These are phyloP conservation scores for Acrobasis consociella DNA, from an alignment of 2,888 invertebrate genomes.

Conservation along the genomic window DNA sequence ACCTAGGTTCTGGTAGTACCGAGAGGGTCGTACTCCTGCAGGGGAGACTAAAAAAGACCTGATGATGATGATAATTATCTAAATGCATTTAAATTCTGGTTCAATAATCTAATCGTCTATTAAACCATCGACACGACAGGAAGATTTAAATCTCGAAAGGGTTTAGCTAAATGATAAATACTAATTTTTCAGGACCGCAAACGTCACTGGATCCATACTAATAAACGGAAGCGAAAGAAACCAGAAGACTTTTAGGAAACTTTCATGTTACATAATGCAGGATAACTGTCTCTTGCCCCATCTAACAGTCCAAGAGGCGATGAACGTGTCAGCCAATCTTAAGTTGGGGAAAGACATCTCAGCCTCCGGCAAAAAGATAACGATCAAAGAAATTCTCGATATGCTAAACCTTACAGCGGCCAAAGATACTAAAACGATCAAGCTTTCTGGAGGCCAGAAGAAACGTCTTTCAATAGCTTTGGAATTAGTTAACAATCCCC, in stretches of 20 bases:
- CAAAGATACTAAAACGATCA: slow-evolving; percentile 4
- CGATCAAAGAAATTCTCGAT: slow-evolving; percentile 9
- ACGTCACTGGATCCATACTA: slow-evolving; percentile 1
- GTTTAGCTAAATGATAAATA: background rate
- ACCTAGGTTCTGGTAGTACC: no score
- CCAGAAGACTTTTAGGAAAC: slow-evolving; percentile 13
- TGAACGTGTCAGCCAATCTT: slow-evolving; percentile 8
- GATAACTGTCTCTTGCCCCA: slow-evolving; percentile 4
- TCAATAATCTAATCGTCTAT: no score
- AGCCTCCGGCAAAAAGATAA: background rate
- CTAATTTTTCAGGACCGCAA: slow-evolving; percentile 12
- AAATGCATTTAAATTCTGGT: no score
- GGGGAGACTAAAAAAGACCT: no score
- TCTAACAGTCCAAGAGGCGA: slow-evolving; percentile 15
- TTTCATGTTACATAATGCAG: slow-evolving; percentile 19
- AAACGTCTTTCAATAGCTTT: slow-evolving; percentile 17
- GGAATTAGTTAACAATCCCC: slow-evolving; percentile 15
- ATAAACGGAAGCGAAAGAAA: slow-evolving; percentile 14
- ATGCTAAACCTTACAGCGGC: background rate
- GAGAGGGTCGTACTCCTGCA: no score
- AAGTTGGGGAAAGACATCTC: slow-evolving; percentile 12
- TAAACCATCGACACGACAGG: no score
- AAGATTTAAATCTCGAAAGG: no score
- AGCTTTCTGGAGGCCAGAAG: slow-evolving; percentile 18
- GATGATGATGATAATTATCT: no score